Evolutionary conservation across 92 coral and sea anemone genomes (phyloP), one percentile per base, ranked within the genome.

Genomic region (Palythoa grandis): DNA sequence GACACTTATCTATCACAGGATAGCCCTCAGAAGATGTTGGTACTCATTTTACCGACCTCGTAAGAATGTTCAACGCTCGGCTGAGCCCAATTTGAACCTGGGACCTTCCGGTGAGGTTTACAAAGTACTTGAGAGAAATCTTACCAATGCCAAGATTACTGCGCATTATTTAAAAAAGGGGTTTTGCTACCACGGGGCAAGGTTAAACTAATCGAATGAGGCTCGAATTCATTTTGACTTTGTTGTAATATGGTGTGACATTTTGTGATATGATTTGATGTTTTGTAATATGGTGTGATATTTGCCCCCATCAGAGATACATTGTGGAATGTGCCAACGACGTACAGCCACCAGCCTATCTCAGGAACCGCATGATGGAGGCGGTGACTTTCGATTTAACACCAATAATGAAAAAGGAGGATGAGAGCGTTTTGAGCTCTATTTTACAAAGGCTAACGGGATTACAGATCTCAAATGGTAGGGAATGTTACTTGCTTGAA

Each of bases 381-480:
- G 61, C 19, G 82, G 91, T 93, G 69, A 93, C 92, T 23, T 95
- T 88, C 85, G 98, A 95, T 70, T 88, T 95, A 35, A n/a, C 98
- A 54, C 97, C 98, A 3, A 90, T 95, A 29, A 88, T 95, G 93
- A 90, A 72, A 20, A 68, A 88, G 40, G 89, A 82, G 16, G 37
- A 61, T 16, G 66, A 70, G 15, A 48, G 68, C 11, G 39, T 38
- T 6, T 39, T 35, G 8, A 37, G 48, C 9, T 40, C 56, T 6
- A 24, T 76, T 53, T 11, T 25, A 24, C 13, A 35, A 13, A 48
- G 82, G 17, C 66, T 76, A n/a, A 0, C 39, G n/a, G 60, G 79
- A 50, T 11, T 75, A 29, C 4, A 37, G 13, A 17, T 75, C 16
- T 47, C 79, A 75, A 53, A 23, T 76, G 82, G 82, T 76, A 76